Conservation (phyloP, 2,797 vertebrate species). For the Acipenser oxyrinchus region DNA sequence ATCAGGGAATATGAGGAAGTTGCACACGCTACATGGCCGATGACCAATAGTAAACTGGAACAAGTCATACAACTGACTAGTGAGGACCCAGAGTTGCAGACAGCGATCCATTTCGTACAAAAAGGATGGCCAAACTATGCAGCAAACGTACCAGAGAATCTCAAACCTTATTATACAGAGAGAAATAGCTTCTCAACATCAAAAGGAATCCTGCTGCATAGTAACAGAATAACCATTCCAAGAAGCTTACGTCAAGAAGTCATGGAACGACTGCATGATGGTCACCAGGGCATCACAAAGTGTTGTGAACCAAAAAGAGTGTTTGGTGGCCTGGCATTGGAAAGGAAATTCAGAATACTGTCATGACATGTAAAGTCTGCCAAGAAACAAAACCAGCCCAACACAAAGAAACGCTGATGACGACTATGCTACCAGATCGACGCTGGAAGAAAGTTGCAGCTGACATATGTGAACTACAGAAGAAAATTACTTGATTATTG, state of each 20-base stretch:
- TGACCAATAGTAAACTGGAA: neutral
- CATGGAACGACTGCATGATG: neutral
- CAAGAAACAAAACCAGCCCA: neutral
- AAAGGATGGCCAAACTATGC: neutral
- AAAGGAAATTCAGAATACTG: neutral
- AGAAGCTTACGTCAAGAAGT: neutral
- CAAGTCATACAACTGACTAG: too few species aligned
- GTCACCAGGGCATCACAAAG: neutral
- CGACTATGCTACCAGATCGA: slow-evolving; percentile 2
- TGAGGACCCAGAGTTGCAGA: neutral
- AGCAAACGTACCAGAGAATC: neutral
- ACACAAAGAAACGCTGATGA: slow-evolving; percentile 11
- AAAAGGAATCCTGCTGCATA: neutral
- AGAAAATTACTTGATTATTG: slow-evolving; percentile 6
- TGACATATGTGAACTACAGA: slow-evolving; percentile 18
- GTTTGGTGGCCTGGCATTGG: neutral
- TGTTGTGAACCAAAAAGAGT: neutral
- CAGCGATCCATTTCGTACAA: neutral
- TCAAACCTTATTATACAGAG: neutral
- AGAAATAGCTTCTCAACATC: neutral
- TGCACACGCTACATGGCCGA: slow-evolving; percentile 1
- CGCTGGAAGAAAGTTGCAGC: slow-evolving; percentile 10
- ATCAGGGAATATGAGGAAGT: neutral
- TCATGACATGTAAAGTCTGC: neutral
- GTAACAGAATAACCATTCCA: neutral